Evolutionary conservation across 1,140 invertebrate genomes (phyloP).

Genomic region (Caenorhabditis latens): DNA sequence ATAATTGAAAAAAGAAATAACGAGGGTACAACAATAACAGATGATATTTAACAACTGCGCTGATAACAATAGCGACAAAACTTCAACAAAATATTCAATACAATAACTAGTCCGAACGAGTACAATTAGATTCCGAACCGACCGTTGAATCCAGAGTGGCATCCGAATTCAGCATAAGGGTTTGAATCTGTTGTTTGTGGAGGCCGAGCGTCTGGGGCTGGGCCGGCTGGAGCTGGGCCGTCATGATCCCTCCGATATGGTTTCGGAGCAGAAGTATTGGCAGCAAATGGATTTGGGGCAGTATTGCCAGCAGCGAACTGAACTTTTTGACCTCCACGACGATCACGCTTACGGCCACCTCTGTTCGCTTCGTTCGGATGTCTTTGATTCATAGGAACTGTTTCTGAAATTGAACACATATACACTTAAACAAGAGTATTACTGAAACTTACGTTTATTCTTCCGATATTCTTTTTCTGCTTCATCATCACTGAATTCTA

Average conservation of each 20-base stretch:
- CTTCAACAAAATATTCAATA: background rate
- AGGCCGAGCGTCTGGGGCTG: background rate
- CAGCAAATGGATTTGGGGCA: too few relatives aligned
- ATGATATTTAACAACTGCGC: background rate
- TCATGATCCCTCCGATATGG: background rate
- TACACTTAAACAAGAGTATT: background rate
- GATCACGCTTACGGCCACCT: conserved; percentile 1
- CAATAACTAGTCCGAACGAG: background rate
- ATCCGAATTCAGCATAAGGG: conserved; percentile 42
- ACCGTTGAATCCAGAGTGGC: conserved; percentile 13
- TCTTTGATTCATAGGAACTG: background rate
- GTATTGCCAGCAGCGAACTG: background rate
- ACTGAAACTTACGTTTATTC: background rate
- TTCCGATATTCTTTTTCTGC: conserved; percentile 22
- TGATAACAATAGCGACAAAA: background rate
- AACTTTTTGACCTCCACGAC: conserved; percentile 9
- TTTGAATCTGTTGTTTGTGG: conserved; percentile 14
- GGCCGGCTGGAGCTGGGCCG: background rate
- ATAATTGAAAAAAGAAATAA: background rate
- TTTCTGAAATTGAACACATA: background rate
- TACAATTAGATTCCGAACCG: background rate
- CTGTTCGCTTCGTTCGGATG: background rate
- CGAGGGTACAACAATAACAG: background rate
- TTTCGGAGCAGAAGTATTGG: background rate
- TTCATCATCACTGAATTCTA: conserved; percentile 44